Evolutionary conservation across 2,113 vertebrate genomes (phyloP), one percentile per base, ranked within the genome.

Genomic region (Cynopterus brachyotis): DNA sequence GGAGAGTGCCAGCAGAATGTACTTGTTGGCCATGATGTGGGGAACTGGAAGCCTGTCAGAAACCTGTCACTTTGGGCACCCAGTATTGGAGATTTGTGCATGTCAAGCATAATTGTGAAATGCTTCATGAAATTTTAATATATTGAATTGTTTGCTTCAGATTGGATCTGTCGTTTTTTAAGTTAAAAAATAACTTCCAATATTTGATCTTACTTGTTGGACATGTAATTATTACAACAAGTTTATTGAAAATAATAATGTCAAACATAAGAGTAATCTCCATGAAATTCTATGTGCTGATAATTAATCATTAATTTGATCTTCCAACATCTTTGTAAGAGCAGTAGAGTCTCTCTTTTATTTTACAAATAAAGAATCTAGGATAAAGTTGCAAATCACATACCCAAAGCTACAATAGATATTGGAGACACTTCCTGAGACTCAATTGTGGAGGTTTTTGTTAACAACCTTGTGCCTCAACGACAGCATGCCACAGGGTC

Each of bases 231-330:
- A 59, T 66, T 87, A 70, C 80, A 90, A 90, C 59, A 78, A 26
- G 55, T 88, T 91, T 97, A 37, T 89, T 97, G 60, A 89, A 92
- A 91, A 92, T 93, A 73, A 87, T 94, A 47, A 76, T 94, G 55
- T 69, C 50, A 85, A 88, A 82, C 67, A 80, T 20, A 93, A 82
- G 59, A 76, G 47, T 57, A 76, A 91, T 94, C 72, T 70, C 57
- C 19, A 32, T 94, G 59, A 94, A 94, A 83, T 83, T 87, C 47
- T 88, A 3, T 9, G 9, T 72, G 62, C 15, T 30, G 19, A 45
- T 50, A 93, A 89, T 93, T 82, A 91, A 69, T 96, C 53, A 85
- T 80, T 76, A 76, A 91, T 85, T 94, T 40, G 72, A 66, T 73
- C 26, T 94, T 42, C n/a, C 7, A 40, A 20, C 5, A 62, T 78